These are phyloP conservation scores for Limenitis camilla DNA, from an alignment of 2,888 invertebrate species.

Conservation along the genomic window DNA sequence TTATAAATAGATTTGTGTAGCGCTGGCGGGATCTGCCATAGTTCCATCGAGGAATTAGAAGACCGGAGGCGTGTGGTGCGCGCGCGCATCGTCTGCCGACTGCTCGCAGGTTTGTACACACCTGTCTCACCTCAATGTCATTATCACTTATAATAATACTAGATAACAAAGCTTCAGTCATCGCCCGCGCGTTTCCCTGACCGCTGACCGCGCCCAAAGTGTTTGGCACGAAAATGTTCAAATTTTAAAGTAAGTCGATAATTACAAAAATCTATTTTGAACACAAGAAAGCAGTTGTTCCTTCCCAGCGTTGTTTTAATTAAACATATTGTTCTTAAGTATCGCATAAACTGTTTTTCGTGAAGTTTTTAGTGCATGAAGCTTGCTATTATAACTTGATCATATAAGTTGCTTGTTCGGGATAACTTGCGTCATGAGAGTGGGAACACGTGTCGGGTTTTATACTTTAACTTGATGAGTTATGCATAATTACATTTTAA, in stretches of 20 bases:
- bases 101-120: slow-evolving; percentile 60
- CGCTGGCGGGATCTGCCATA: slow-evolving; percentile 42
- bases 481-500: too few species aligned
- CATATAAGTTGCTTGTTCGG: slow-evolving; percentile 18
- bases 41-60: slow-evolving; percentile 47
- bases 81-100: slow-evolving; percentile 49
- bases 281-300: neutral
- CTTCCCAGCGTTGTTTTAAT: slow-evolving; percentile 1
- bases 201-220: slow-evolving; percentile 8
- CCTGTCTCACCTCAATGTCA: slow-evolving; percentile 68
- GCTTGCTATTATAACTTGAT: slow-evolving; percentile 25
- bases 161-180: slow-evolving; percentile 56
- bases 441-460: slow-evolving; percentile 11
- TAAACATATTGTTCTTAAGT: slow-evolving; percentile 7
- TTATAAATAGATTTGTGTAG: slow-evolving; percentile 60
- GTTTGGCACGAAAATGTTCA: slow-evolving; percentile 18
- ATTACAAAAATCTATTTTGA: slow-evolving; percentile 9
- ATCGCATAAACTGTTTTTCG: slow-evolving; percentile 25
- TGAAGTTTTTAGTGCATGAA: slow-evolving; percentile 24
- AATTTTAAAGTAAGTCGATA: slow-evolving; percentile 15
- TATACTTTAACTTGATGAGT: neutral
- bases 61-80: slow-evolving; percentile 62
- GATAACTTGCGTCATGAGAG: slow-evolving; percentile 13
- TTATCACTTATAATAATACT: slow-evolving; percentile 63
- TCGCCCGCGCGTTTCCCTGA: slow-evolving; percentile 28